Evolutionary conservation across 2,797 vertebrate species (phyloP).

Genomic region (Orientallactaga sibirica): DNA sequence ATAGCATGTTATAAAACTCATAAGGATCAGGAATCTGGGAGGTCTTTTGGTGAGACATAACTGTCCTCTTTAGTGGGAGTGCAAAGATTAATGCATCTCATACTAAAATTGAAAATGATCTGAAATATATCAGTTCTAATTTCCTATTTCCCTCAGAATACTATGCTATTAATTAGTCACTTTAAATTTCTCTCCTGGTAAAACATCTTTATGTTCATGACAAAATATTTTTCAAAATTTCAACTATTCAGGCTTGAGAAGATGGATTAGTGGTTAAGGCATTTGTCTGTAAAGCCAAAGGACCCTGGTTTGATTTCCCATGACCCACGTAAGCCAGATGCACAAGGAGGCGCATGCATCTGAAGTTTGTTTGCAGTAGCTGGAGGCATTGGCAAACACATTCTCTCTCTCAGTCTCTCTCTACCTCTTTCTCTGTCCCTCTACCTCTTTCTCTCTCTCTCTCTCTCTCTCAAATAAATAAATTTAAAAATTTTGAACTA

Average conservation of each 20-base stretch:
- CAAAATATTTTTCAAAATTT: slow-evolving; percentile 49
- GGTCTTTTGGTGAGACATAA: background rate
- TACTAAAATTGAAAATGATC: background rate
- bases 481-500: too few relatives aligned
- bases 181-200: slow-evolving; percentile 59
- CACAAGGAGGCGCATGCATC: too few relatives aligned
- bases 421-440: too few relatives aligned
- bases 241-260: background rate
- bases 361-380: too few relatives aligned
- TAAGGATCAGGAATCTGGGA: background rate
- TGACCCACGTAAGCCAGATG: too few relatives aligned
- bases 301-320: too few relatives aligned
- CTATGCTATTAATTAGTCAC: slow-evolving; percentile 15
- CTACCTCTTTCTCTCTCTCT: too few relatives aligned
- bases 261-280: too few relatives aligned
- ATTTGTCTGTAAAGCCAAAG: too few relatives aligned
- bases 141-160: slow-evolving; percentile 22
- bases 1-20: background rate
- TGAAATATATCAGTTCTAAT: slow-evolving; percentile 24
- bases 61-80: background rate
- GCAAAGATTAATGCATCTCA: background rate
- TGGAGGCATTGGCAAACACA: too few relatives aligned
- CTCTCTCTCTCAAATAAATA: too few relatives aligned
- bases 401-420: too few relatives aligned
- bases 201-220: background rate